Evolutionary conservation across 1,140 invertebrate genomes (phyloP).

Genomic region (Asbolus verrucosus): DNA sequence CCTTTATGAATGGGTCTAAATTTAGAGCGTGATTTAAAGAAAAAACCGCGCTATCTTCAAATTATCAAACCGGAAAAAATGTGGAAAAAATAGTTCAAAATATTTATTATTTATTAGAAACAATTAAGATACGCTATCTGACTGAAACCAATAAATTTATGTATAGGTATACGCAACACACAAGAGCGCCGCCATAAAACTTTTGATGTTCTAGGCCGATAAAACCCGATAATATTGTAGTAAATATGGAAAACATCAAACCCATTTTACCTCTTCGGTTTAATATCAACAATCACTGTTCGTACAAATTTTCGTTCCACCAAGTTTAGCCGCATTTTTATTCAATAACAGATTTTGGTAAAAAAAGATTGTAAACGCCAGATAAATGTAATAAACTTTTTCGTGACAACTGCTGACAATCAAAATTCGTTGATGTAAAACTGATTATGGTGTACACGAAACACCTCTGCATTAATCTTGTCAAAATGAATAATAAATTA

Average conservation of each 20-base stretch:
- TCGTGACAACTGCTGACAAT: background rate
- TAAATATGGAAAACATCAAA: constrained; percentile 28
- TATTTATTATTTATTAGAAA: constrained; percentile 39
- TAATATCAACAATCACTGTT: background rate
- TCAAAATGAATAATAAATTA: constrained; percentile 26
- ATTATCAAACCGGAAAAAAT: constrained; percentile 19
- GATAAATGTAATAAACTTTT: too few relatives aligned
- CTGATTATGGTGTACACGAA: background rate
- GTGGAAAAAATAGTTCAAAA: constrained; percentile 17
- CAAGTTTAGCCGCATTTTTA: too few relatives aligned
- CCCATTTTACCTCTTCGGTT: constrained; percentile 1
- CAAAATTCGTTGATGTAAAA: background rate
- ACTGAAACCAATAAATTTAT: constrained; percentile 31
- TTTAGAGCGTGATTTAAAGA: background rate
- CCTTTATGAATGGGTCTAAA: constrained; percentile 8
- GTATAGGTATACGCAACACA: constrained; percentile 38
- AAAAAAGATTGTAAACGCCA: too few relatives aligned
- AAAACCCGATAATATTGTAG: constrained; percentile 18
- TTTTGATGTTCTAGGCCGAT: constrained; percentile 25
- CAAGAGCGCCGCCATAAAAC: constrained; percentile 33
- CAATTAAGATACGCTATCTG: constrained; percentile 34
- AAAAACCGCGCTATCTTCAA: constrained; percentile 6
- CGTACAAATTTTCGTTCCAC: too few relatives aligned
- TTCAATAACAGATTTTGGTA: too few relatives aligned
- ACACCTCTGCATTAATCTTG: constrained; percentile 8